These are phyloP conservation scores for Cartodere bifasciata DNA, from an alignment of 2,888 invertebrate species.

Conservation along the genomic window DNA sequence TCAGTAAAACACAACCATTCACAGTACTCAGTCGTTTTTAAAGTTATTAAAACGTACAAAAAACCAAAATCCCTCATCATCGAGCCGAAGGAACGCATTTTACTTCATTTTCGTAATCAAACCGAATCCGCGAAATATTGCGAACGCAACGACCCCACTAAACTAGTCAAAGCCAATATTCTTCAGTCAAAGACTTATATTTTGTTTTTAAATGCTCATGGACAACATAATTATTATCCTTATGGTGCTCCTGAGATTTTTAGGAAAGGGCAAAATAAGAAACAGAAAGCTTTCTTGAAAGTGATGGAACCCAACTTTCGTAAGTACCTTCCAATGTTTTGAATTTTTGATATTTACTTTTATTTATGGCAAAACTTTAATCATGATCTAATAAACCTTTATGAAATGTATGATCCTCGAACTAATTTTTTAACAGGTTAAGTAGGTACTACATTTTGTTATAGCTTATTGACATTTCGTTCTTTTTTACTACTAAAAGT, in stretches of 20 bases:
- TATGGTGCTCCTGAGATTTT: conserved; percentile 40
- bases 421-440: no score
- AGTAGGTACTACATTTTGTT: no score
- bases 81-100: conserved; percentile 36
- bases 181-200: conserved; percentile 44
- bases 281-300: conserved; percentile 21
- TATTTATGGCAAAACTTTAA: no score
- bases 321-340: no score
- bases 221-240: conserved; percentile 44
- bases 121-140: conserved; percentile 22
- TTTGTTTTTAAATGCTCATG: conserved; percentile 45
- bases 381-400: no score
- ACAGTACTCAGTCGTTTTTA: conserved; percentile 53
- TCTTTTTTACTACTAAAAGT: no score
- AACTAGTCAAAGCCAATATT: conserved; percentile 43
- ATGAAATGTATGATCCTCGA: no score
- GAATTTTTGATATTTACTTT: no score
- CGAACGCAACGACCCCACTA: conserved; percentile 22
- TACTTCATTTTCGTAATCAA: conserved; percentile 41
- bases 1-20: conserved; percentile 34
- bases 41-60: conserved; percentile 50
- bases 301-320: conserved; percentile 27
- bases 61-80: conserved; percentile 34
- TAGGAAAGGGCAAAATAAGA: conserved; percentile 20
- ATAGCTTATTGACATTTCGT: no score